Base-by-base conservation (phyloP, 2,797 vertebrate species). In the Melanotaenia nigrans region DNA sequence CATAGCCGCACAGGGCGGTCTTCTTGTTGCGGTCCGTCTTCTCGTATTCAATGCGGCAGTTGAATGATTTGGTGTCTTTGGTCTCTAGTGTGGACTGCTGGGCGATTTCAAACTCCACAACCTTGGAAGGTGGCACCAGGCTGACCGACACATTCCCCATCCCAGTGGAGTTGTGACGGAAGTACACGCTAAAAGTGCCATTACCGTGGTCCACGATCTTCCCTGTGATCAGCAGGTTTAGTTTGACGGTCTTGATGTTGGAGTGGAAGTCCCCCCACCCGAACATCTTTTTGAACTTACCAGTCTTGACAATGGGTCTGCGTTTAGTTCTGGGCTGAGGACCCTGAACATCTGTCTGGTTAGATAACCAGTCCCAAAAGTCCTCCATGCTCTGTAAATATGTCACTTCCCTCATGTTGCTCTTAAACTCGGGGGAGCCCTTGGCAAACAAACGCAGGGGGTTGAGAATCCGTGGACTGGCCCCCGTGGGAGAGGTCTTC, bases 231-330 rank as follows among this genome's bases (percentile, higher is more conserved):
- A 99, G 95, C 33, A 99, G 95, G 90, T 99, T 99, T 83, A 99
- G 95, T 87, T 99, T 99, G 70, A 99, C 95, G 57, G 98, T 99
- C 93, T 99, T 99, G 92, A 99, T 99, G 92, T 99, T 99, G 78
- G 98, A 99, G 91, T 99, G 96, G 88, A 99, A 99, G 92, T 99
- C 98, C 0, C 98, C 98, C 98, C 98, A 99, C 61, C 98, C 98
- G 36, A 99, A 99, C 98, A 99, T 99, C 87, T 99, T 99, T 93
- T 99, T 99, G 94, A 99, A 99, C 91, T 99, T 99, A 73, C 98
- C 98, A 7, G 98, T 99, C 94, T 99, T 99, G 65, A 99, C 98
- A 75, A 99, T 99, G 78, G 98, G 98, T 80, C 98, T 95, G 88
- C 98, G 96, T 84, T 99, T 99, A 96, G 97, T 97, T 96, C 98